Percentiles rank a stretch among this genome's conserved stretches.
These are phyloP conservation scores for Aspidiotus destructor DNA, from an alignment of 2,888 invertebrate species.

Conservation along the genomic window DNA sequence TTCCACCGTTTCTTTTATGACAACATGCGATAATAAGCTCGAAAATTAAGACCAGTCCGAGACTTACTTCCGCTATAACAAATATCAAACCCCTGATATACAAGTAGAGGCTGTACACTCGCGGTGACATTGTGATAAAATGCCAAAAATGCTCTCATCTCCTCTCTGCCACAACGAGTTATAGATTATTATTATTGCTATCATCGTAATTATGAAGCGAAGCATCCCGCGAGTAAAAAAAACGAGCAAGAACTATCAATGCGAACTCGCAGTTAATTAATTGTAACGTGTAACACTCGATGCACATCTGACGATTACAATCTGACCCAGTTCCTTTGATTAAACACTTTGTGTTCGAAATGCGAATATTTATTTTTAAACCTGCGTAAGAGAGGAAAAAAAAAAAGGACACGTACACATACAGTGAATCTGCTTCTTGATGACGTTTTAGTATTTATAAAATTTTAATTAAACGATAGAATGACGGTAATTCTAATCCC, in stretches of 20 bases:
- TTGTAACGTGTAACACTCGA: not conserved
- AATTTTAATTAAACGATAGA: slow-evolving; percentile 1
- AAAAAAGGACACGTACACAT: not conserved
- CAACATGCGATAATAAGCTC: no score
- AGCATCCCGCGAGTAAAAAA: not conserved
- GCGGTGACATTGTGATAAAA: not conserved
- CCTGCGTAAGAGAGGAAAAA: not conserved
- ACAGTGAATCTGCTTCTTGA: not conserved
- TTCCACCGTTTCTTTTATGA: no score
- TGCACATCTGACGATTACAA: not conserved
- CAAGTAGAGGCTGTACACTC: not conserved
- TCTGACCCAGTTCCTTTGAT: slow-evolving; percentile 1
- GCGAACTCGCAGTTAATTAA: not conserved
- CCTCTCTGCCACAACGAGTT: not conserved
- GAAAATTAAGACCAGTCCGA: no score
- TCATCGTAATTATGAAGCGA: no score
- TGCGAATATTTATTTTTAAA: slow-evolving; percentile 2
- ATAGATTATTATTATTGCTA: not conserved
- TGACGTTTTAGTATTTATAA: not conserved
- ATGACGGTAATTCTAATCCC: not conserved
- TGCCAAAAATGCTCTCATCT: not conserved
- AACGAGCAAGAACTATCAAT: not conserved
- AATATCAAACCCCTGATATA: not conserved
- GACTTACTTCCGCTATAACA: not conserved
- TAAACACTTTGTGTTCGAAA: not conserved